Evolutionary conservation across 2,113 vertebrate genomes (phyloP).

Genomic region (Etia nguti): DNA sequence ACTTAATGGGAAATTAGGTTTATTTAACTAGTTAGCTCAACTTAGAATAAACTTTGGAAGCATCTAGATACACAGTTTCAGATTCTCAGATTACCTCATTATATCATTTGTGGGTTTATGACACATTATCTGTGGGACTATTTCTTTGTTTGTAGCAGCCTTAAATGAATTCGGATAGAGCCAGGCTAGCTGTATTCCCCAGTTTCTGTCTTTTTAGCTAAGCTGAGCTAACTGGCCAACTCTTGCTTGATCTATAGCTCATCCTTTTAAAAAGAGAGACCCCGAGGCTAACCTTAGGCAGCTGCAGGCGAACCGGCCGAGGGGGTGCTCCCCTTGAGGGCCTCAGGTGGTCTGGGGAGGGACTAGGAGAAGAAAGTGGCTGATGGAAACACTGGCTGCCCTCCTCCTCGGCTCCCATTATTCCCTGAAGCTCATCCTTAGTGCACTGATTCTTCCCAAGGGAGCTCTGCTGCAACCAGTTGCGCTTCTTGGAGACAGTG

Average conservation of each 20-base stretch:
- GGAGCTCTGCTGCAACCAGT: conserved; percentile 93
- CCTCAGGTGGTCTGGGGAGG: conserved; percentile 59
- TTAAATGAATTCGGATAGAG: neutral
- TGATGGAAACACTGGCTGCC: conserved; percentile 28
- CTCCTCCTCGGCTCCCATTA: conserved; percentile 65
- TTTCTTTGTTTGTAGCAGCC: neutral
- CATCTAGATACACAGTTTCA: neutral
- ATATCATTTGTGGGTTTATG: neutral
- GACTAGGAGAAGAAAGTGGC: conserved; percentile 33
- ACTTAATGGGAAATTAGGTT: neutral
- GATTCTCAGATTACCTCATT: neutral
- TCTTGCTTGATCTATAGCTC: neutral
- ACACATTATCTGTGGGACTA: neutral
- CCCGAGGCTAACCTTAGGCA: conserved; percentile 33
- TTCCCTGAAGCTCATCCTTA: conserved; percentile 66
- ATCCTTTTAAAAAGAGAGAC: neutral
- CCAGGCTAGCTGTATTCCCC: neutral
- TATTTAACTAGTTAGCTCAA: neutral
- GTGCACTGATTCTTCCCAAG: conserved; percentile 45
- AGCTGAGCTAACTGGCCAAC: neutral
- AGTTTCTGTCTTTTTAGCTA: neutral
- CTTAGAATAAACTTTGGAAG: neutral
- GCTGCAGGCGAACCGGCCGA: neutral
- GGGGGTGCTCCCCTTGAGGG: conserved; percentile 8
- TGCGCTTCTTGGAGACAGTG: conserved; percentile 95